These are phyloP conservation scores for Folsomia candida DNA, from an alignment of 2,888 invertebrate species.

Conservation along the genomic window DNA sequence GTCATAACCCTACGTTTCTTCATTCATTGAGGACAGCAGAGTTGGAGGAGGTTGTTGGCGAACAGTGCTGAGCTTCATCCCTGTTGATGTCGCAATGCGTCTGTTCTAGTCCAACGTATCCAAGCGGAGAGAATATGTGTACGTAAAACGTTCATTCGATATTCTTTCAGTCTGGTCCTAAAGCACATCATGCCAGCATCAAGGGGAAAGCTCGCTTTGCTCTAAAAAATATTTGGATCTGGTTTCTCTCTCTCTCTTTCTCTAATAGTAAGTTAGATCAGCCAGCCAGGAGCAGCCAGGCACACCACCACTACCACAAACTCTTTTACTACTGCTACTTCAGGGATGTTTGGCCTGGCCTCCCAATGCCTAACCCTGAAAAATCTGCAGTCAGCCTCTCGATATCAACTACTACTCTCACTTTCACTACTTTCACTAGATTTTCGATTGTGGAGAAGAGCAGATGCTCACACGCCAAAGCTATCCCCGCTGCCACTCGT, in stretches of 20 bases:
- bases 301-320: too few species aligned
- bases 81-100: slow-evolving; percentile 50
- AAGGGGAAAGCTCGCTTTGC: neutral
- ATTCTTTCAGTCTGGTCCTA: neutral
- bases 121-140: neutral
- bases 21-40: too few species aligned
- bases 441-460: neutral
- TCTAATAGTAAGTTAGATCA: too few species aligned
- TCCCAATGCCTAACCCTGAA: too few species aligned
- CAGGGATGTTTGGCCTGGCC: too few species aligned
- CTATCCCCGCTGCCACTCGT: neutral
- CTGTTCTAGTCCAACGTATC: slow-evolving; percentile 33
- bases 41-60: too few species aligned
- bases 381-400: neutral
- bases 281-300: too few species aligned
- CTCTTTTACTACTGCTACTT: too few species aligned
- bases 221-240: neutral
- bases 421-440: neutral
- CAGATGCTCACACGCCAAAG: neutral
- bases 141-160: neutral
- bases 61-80: too few species aligned
- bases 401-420: neutral
- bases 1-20: too few species aligned
- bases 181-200: neutral
- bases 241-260: too few species aligned